phyloP scores from a whole-genome alignment of 2,888 invertebrate species.

The Dryococelus australis region DNA sequence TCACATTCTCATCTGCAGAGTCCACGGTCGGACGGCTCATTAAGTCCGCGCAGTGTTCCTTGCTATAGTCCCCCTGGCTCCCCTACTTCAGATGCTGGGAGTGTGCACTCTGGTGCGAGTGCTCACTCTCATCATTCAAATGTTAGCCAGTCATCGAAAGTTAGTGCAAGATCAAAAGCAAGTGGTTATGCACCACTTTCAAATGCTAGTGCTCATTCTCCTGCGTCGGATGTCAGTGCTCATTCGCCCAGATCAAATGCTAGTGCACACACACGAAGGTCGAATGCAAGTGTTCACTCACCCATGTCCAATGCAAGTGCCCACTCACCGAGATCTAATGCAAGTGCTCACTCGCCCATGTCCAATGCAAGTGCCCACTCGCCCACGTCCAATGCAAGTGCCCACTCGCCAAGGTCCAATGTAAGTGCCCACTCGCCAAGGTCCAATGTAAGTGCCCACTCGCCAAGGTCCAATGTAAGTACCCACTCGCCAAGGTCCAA shows the following conservation, averaged over 20 bases:
- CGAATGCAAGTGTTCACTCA: background rate
- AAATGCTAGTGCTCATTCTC: background rate
- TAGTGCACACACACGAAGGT: background rate
- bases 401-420: constrained; percentile 23
- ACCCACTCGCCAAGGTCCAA: background rate
- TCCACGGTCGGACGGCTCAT: constrained; percentile 44
- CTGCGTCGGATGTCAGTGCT: constrained; percentile 35
- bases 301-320: constrained; percentile 41
- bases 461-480: background rate
- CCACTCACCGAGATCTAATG: constrained; percentile 21
- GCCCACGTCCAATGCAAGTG: constrained; percentile 20
- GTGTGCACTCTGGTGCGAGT: constrained; percentile 23
- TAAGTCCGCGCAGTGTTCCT: constrained; percentile 47
- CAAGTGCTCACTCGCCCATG: background rate
- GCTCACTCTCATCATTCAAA: constrained; percentile 24
- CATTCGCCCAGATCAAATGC: constrained; percentile 32
- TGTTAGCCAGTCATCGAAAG: background rate
- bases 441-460: background rate
- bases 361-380: constrained; percentile 33
- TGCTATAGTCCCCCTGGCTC: constrained; percentile 41
- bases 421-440: constrained; percentile 24
- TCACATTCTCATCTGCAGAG: constrained; percentile 39
- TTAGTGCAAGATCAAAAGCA: background rate
- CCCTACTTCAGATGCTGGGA: constrained; percentile 24
- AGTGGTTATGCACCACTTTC: background rate